Base-by-base conservation (phyloP, 2,797 vertebrate species). In the Pelobates cultripes region DNA sequence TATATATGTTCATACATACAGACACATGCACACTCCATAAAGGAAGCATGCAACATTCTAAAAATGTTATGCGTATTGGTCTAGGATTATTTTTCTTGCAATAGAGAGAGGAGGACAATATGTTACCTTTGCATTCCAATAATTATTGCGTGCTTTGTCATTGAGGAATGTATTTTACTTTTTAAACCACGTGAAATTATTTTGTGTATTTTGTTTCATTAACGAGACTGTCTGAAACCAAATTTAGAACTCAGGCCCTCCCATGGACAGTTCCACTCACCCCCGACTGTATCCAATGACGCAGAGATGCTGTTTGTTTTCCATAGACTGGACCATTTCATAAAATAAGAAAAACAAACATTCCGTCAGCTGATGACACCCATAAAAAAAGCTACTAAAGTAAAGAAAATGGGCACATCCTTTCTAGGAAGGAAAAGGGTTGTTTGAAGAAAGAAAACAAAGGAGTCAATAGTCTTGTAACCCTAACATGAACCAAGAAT, bases 341-440 rank as follows among this genome's bases (percentile, higher is more conserved):
- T 94, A 91, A 93, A 94, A 89, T 90, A 94, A 91, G 89, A 92
- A 96, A 96, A 97, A 97, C 94, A 97, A 96, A 96, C 95, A 95
- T 55, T 85, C 85, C 82, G n/a, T 78, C 85, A 86, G 77, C 86
- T 89, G 86, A 86, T 93, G 90, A 86, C 89, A 87, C 80, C 64
- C 77, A 86, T 81, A 87, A 88, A 88, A 89, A 93, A 86, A 90
- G 87, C 78, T 57, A 78, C 78, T 73, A 87, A 40, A 88, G 88
- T 71, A 72, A 87, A 88, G 84, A 88, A 87, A 89, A 92, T 85
- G 90, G 92, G 90, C 94, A 95, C 94, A 92, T 95, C 96, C 95
- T 95, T 90, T 92, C 90, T 90, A 95, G 96, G 96, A 96, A 97
- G 97, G 97, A 97, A 96, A 93, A 87, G 89, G 89, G 90, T 93